phyloP scores from a whole-genome alignment of 2,113 vertebrate genomes.

The Tyrannus savana region DNA sequence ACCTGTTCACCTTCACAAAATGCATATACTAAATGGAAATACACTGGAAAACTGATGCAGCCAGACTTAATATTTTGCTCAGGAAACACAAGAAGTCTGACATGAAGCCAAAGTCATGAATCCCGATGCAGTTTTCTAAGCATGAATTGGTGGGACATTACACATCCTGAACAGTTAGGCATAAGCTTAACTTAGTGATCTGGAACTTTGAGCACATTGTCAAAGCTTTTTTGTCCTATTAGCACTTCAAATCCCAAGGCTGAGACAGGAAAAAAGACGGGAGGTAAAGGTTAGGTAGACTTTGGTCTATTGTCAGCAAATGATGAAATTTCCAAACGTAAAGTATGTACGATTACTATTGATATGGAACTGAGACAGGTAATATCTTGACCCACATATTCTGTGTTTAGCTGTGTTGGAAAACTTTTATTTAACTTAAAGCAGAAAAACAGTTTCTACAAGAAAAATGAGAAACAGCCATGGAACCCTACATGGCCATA shows the following conservation, averaged over 20 bases:
- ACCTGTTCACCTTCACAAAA: not conserved
- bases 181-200: not conserved
- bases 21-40: not conserved
- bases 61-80: not conserved
- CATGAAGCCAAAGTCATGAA: not conserved
- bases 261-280: not conserved
- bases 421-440: constrained; percentile 2
- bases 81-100: not conserved
- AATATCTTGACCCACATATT: not conserved
- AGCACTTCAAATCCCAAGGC: not conserved
- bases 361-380: not conserved
- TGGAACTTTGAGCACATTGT: not conserved
- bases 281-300: not conserved
- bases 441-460: not conserved
- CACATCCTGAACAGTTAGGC: not conserved
- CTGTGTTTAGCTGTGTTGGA: not conserved
- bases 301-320: not conserved
- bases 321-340: not conserved
- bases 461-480: constrained; percentile 22
- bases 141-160: not conserved
- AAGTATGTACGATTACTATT: not conserved
- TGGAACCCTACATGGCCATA: not conserved
- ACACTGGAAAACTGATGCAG: not conserved
- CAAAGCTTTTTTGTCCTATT: not conserved
- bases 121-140: not conserved